Evolutionary conservation across 2,113 vertebrate species (phyloP), one percentile per base, ranked within the genome.

Genomic region (Hippolais icterina): DNA sequence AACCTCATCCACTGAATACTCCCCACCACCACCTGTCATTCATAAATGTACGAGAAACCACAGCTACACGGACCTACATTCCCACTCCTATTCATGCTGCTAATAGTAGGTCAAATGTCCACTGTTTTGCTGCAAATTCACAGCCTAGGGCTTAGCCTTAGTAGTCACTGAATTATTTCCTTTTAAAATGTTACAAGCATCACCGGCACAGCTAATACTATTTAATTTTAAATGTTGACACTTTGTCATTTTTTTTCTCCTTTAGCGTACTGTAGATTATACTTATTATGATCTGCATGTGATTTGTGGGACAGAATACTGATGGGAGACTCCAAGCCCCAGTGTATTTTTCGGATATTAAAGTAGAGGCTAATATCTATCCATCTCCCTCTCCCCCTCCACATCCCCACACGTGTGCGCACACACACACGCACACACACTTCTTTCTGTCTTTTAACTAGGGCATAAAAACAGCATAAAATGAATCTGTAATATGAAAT

Each of bases 401-500:
- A 35, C 74, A 77, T 52, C 46, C 79, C 68, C 76, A 66, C 86
- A 70, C 42, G 12, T 35, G 47, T 13, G 10, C 17, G 6, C 10
- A 10, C 39, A 22, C 35, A 37, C 28, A 28, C 11, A 18, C 56
- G 42, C n/a, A 10, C 65, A 60, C 81, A 54, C 65, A 13, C 83
- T 89, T 95, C 91, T 97, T 94, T 81, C 95, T 97, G 66, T 97
- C 95, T 97, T 98, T 97, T 97, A 98, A 98, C 94, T 97, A 96
- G 97, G 98, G 96, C 97, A 98, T 97, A 97, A 97, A 97, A 97
- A 95, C 39, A 54, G 95, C 96, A 98, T 97, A 97, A 98, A 97
- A 97, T 96, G 97, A 97, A 98, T 98, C 96, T 97, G 97, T 97
- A 98, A 97, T 97, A 98, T 97, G 98, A 98, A 98, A 98, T 98